A percentile compares a stretch with the other conserved stretches of the same genome.
Conservation (phyloP, 2,113 vertebrate species). For the Vanacampus margaritifer region DNA sequence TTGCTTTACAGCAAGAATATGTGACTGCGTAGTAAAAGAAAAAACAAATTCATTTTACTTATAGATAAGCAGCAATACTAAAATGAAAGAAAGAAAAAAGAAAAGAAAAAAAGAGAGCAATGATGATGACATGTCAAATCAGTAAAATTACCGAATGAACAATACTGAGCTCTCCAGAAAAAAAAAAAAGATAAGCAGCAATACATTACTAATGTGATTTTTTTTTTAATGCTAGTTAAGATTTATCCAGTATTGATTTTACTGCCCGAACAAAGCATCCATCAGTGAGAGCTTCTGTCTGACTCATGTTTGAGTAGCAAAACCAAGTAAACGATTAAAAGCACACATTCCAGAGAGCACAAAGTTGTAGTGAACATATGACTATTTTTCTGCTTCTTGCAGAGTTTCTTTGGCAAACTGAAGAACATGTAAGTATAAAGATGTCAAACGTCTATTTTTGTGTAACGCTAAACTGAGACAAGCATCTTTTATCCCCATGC, state of each 20-base stretch:
- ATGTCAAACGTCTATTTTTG: background rate
- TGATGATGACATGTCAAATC: too few species aligned
- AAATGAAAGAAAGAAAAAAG: too few species aligned
- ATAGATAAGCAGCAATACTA: too few species aligned
- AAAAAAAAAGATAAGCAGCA: too few species aligned
- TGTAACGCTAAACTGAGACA: background rate
- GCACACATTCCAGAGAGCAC: background rate
- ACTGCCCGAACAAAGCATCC: constrained; percentile 16
- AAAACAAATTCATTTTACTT: too few species aligned
- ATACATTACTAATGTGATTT: too few species aligned
- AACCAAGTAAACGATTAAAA: constrained; percentile 25
- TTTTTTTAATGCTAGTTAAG: too few species aligned
- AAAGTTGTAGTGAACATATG: background rate
- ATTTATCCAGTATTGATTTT: background rate
- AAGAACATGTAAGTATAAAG: constrained; percentile 62
- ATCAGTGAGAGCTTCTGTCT: background rate
- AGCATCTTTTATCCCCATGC: constrained; percentile 8
- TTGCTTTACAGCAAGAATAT: too few species aligned
- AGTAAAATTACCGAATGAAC: too few species aligned
- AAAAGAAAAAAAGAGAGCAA: too few species aligned
- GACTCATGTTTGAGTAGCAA: constrained; percentile 11
- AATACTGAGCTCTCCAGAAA: too few species aligned
- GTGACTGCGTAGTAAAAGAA: too few species aligned
- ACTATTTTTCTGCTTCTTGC: constrained; percentile 28
- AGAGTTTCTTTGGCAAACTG: constrained; percentile 73